Conservation (phyloP, 2,113 vertebrate species). For the Salvelinus namaycush region DNA sequence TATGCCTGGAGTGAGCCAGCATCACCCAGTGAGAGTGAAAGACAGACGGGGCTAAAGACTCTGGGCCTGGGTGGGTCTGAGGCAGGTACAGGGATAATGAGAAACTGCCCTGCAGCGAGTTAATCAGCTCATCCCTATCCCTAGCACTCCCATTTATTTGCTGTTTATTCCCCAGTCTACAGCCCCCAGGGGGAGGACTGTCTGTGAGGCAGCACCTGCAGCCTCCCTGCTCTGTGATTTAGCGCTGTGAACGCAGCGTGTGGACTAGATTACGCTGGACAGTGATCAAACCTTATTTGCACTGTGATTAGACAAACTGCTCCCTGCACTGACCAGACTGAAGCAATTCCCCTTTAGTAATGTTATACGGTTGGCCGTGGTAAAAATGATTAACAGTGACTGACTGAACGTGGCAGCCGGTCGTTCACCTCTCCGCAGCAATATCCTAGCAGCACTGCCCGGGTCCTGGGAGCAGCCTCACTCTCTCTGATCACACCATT, state of each 20-base stretch:
- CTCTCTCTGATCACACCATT: conserved; percentile 10
- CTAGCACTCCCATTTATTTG: conserved; percentile 89
- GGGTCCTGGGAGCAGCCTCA: conserved; percentile 17
- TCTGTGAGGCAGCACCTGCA: conserved; percentile 87
- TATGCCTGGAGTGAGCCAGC: not conserved
- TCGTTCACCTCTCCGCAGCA: conserved; percentile 60
- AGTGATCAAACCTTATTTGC: conserved; percentile 99
- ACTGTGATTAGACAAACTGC: conserved; percentile 95
- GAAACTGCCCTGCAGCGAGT: conserved; percentile 91
- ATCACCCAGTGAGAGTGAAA: not conserved
- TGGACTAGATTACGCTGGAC: conserved; percentile 94
- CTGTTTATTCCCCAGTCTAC: conserved; percentile 89
- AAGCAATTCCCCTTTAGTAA: conserved; percentile 90
- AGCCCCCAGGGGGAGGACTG: conserved; percentile 87
- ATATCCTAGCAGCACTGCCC: conserved; percentile 60
- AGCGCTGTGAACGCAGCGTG: conserved; percentile 86
- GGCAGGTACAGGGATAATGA: conserved; percentile 87
- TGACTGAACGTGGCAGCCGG: conserved; percentile 79
- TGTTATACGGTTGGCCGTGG: conserved; percentile 84
- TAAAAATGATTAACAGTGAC: conserved; percentile 91
- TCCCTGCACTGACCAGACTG: conserved; percentile 87
- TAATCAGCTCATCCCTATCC: conserved; percentile 81
- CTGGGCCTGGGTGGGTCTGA: conserved; percentile 62
- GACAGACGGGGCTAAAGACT: conserved; percentile 46
- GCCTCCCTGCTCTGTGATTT: conserved; percentile 87